These are phyloP conservation scores for Cryptops parisi DNA, from an alignment of 2,888 invertebrate genomes.

Conservation along the genomic window DNA sequence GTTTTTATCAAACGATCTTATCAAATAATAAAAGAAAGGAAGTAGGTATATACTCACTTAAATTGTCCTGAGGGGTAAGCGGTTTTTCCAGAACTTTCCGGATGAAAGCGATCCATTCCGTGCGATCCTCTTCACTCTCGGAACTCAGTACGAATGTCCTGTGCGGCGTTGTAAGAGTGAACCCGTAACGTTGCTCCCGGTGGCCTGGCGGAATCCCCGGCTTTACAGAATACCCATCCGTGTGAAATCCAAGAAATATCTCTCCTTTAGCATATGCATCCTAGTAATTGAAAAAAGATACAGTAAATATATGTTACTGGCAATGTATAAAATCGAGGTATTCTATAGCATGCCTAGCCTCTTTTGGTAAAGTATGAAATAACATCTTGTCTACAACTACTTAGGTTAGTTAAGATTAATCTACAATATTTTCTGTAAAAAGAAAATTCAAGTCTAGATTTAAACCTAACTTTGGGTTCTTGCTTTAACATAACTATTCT, in stretches of 20 bases:
- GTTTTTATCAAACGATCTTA: too few species aligned
- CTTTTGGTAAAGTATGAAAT: too few species aligned
- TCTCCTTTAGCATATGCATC: slow-evolving; percentile 83
- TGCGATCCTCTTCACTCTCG: slow-evolving; percentile 56
- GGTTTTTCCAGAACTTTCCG: slow-evolving; percentile 57
- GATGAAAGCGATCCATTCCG: slow-evolving; percentile 63
- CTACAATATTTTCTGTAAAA: too few species aligned
- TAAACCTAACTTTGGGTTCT: too few species aligned
- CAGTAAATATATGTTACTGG: too few species aligned
- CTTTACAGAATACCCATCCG: slow-evolving; percentile 59
- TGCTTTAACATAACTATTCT: too few species aligned
- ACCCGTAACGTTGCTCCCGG: slow-evolving; percentile 56
- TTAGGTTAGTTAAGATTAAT: too few species aligned
- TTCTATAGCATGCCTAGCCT: too few species aligned
- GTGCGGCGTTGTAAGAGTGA: slow-evolving; percentile 67
- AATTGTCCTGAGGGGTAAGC: slow-evolving; percentile 61
- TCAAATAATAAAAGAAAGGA: neutral
- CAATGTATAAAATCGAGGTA: too few species aligned
- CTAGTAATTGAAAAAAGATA: slow-evolving; percentile 32
- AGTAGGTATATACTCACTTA: slow-evolving; percentile 47
- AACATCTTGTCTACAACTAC: too few species aligned
- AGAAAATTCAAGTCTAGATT: too few species aligned
- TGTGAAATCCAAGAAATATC: slow-evolving; percentile 65
- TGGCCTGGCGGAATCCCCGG: slow-evolving; percentile 47
- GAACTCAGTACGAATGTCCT: slow-evolving; percentile 61